Evolutionary conservation across 2,888 invertebrate genomes (phyloP), one percentile per base, ranked within the genome.

Genomic region (Ceraclea dissimilis): DNA sequence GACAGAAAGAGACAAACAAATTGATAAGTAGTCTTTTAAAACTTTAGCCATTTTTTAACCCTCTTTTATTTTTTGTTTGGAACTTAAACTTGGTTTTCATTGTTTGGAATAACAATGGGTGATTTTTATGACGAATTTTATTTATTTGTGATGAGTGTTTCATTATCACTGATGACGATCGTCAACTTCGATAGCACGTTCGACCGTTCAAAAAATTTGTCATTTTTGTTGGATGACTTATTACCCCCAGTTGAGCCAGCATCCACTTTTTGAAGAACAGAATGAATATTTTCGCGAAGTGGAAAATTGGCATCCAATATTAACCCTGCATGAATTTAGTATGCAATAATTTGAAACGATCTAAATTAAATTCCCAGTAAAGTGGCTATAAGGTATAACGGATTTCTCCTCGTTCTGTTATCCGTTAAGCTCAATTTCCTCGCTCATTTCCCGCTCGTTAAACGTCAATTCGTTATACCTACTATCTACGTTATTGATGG

Each of bases 391-490:
- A 39, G n/a, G 8, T 39, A 10, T 34, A 34, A 22, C 51, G 48
- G 48, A 48, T 53, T 39, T 53, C 34, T 33, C 48, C 13, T n/a
- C 21, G 51, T 18, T 19, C n/a, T n/a, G 56, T 48, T 56, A 56
- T 47, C 56, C 48, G 51, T 53, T 50, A 31, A 46, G 49, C 52
- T 52, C 31, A 53, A 57, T 57, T 57, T 57, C 53, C 53, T 34
- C 31, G 52, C 22, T 17, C 20, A 39, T 39, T 33, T 43, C 43
- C 51, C 13, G 31, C 43, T 49, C 54, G 54, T 55, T 55, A 55
- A 39, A 33, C 55, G 50, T 22, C 26, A 55, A 49, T 51, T 21
- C 43, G 51, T 21, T 51, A 43, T 18, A 11, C 46, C 39, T 39
- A n/a, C 39, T 31, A 31, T n/a, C n/a, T n/a, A n/a, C n/a, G n/a